Base-by-base conservation (phyloP, 2,797 vertebrate genomes). In the Moxostoma hubbsi region DNA sequence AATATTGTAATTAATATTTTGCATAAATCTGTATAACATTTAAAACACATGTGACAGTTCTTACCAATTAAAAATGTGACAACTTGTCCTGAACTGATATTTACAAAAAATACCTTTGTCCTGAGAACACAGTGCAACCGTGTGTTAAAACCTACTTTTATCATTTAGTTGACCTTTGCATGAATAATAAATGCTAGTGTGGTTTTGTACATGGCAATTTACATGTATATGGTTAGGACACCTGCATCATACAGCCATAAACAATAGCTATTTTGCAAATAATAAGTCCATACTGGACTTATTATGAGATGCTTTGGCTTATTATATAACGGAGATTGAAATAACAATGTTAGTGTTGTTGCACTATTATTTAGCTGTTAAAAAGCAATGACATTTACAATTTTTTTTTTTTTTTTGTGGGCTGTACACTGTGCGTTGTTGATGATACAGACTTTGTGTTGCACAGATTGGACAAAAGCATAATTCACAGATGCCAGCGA, bases 291-390 rank as follows among this genome's bases (percentile, higher is more conserved):
- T 80, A 77, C 83, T 86, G 72, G 5, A 46, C 18, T n/a, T n/a
- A n/a, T n/a, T n/a, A n/a, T n/a, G 12, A 61, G 61, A 63, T 64
- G 62, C 43, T 54, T 24, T 36, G 59, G 47, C 53, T 71, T 5
- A 11, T 61, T 71, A 18, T 13, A 18, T 36, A 87, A 69, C n/a
- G 85, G 83, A 78, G 86, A 85, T 84, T 85, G 85, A 87, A 87
- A 86, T 81, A 82, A 89, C 88, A 85, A 85, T 88, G 49, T 89
- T 89, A 86, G 61, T 73, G 83, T 58, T 73, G 77, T 75, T 68
- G 15, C 65, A 71, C 79, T 81, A 74, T 59, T 81, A 76, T 81
- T 68, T 67, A 62, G 47, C 68, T 59, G 49, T 74, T 74, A 57
- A 64, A 73, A 75, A 59, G 43, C 75, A 81, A 67, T 83, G 79